Evolutionary conservation across 2,797 vertebrate genomes (phyloP), one percentile per base, ranked within the genome.

Genomic region (Trachops cirrhosus): DNA sequence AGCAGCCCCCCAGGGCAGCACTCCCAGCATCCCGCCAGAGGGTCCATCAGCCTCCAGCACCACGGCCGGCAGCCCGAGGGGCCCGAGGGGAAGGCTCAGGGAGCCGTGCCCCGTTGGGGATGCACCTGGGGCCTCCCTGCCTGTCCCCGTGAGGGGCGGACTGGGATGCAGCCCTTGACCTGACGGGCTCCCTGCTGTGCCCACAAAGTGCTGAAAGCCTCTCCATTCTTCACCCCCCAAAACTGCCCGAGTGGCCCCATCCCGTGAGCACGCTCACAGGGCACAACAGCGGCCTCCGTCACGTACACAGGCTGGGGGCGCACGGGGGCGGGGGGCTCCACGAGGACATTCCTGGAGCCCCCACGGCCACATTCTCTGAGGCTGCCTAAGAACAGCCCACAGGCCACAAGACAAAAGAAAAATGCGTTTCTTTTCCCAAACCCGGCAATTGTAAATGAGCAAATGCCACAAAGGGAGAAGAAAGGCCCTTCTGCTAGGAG

Each of bases 91-190:
- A 78, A 77, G 80, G 75, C 7, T n/a, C 52, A 5, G 54, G 68
- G 11, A 59, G 41, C 50, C n/a, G 73, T 0, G 0, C 19, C 41
- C 7, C 0, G 3, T 3, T 37, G 0, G 1, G 50, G 26, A 22
- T 15, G 14, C 21, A 54, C 52, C 41, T 39, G 11, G 48, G 12
- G 6, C 32, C 52, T 59, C 46, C 24, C 24, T 2, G 37, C n/a
- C 29, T 32, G 19, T 34, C 37, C 64, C 67, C 24, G 29, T 24
- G 21, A 90, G 73, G 24, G 9, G 29, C 5, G 14, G 44, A 9
- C n/a, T 6, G 32, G 68, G 86, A 39, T 15, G 6, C 5, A 1
- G 21, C 7, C 54, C 84, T 54, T 18, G 15, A 64, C 3, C 54
- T 62, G 79, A 86, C 32, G 39, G 48, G 52, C 59, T 71, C 77